Conservation (phyloP, 2,888 invertebrate genomes). For the Drosophila atroscutellata region DNA sequence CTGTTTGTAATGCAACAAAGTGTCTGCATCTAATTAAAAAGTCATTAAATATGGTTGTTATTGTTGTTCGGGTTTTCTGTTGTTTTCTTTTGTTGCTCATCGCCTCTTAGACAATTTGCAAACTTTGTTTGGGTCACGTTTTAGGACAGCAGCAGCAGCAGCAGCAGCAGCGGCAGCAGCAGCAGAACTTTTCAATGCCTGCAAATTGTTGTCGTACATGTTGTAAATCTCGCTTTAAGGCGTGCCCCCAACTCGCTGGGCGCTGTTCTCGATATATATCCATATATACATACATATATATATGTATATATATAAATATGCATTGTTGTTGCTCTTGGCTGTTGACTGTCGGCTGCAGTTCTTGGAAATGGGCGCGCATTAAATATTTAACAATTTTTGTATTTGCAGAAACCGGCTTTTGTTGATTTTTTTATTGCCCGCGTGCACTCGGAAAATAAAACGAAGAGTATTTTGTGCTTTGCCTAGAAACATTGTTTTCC, state of each 20-base stretch:
- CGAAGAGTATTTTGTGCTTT: background rate
- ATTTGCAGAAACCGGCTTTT: slow-evolving; percentile 28
- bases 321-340: slow-evolving; percentile 24
- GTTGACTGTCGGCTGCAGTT: slow-evolving; percentile 50
- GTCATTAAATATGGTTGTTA: slow-evolving; percentile 67
- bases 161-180: background rate
- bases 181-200: slow-evolving; percentile 50
- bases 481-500: background rate
- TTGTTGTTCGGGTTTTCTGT: slow-evolving; percentile 15
- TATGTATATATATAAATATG: slow-evolving; percentile 8
- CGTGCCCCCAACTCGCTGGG: slow-evolving; percentile 47
- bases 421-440: background rate
- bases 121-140: slow-evolving; percentile 77
- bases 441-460: background rate
- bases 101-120: slow-evolving; percentile 67
- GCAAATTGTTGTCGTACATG: slow-evolving; percentile 75
- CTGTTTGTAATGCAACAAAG: slow-evolving; percentile 71
- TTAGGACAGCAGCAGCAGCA: slow-evolving; percentile 50
- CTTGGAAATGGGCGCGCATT: slow-evolving; percentile 73
- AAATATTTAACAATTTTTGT: slow-evolving; percentile 45
- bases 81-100: slow-evolving; percentile 36
- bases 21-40: slow-evolving; percentile 77
- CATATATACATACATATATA: slow-evolving; percentile 14
- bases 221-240: slow-evolving; percentile 76
- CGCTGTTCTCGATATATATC: slow-evolving; percentile 38